Evolutionary conservation across 2,797 vertebrate species (phyloP), one percentile per base, ranked within the genome.

Genomic region (Chelonia mydas): DNA sequence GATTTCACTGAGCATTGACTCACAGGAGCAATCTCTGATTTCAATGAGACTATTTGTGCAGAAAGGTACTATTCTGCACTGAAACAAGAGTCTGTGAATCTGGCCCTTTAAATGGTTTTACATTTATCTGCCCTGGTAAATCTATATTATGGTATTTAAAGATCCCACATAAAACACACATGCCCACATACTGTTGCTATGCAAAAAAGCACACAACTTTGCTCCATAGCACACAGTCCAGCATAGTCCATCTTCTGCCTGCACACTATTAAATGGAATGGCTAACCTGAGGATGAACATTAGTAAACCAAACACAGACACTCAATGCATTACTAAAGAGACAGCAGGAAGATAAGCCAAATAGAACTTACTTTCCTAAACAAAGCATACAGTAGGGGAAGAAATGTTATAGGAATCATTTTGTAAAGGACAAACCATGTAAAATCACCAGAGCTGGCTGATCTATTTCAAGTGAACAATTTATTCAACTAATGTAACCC

Each of bases 281-380:
- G 45, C 65, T 86, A 84, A 84, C 7, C 41, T 19, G 61, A 50
- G 33, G 79, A 79, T 41, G 27, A 83, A 72, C 31, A 87, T 76
- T 53, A 91, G 33, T 15, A 90, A 95, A 87, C 53, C 50, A 92
- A 47, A 41, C 53, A 74, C 6, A 74, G 59, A 86, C 85, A 87
- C 21, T 49, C 83, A 72, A 78, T 54, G 21, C 6, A 2, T 54
- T 92, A 87, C 81, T 50, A 91, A 89, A 31, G 55, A 61, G 33
- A 49, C 15, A 81, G 50, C 59, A 6, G 85, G 74, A 96, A 93
- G 23, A 11, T 55, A 93, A 95, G 93, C 80, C n/a, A 95, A 87
- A 91, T 83, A 72, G 77, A 80, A 87, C n/a, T 90, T 47, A 5
- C 23, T 68, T 91, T 50, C 68, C 57, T 78, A 84, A 91, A 55